Evolutionary conservation across 2,888 invertebrate genomes (phyloP).

Genomic region (Coleophora flavipennella): DNA sequence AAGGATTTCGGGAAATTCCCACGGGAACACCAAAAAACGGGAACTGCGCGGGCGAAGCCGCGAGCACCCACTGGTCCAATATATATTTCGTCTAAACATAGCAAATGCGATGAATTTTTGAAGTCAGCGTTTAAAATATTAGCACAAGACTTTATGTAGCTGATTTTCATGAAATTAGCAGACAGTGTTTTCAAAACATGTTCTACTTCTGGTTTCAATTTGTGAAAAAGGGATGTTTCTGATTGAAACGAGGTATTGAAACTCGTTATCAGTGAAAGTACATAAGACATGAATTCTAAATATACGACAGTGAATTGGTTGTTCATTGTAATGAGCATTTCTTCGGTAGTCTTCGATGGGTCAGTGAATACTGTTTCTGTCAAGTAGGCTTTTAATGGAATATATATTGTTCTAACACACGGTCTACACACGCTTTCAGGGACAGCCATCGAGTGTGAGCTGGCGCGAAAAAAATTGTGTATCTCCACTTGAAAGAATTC

Average conservation of each 20-base stretch:
- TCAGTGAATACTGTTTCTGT: slow-evolving; percentile 19
- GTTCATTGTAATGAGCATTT: slow-evolving; percentile 13
- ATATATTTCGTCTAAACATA: slow-evolving; percentile 2
- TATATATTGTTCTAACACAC: slow-evolving; percentile 33
- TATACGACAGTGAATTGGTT: slow-evolving; percentile 14
- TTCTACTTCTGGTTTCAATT: slow-evolving; percentile 10
- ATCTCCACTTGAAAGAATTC: slow-evolving; percentile 27
- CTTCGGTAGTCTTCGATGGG: slow-evolving; percentile 16
- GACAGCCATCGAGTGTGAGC: slow-evolving; percentile 28
- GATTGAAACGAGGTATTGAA: slow-evolving; percentile 4
- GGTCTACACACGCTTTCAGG: slow-evolving; percentile 26
- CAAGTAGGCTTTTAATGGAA: slow-evolving; percentile 23
- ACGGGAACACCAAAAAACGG: no score
- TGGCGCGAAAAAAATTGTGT: slow-evolving; percentile 22
- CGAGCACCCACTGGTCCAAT: no score
- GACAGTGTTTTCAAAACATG: no score
- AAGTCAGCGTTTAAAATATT: no score
- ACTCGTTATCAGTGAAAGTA: slow-evolving; percentile 4
- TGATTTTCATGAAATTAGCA: no score
- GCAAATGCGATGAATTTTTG: not conserved
- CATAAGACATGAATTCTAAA: slow-evolving; percentile 13
- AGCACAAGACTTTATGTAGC: no score
- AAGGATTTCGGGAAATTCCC: no score
- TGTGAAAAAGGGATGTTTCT: slow-evolving; percentile 7
- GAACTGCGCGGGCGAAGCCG: no score